A percentile compares a stretch with the other conserved stretches of the same genome.
phyloP scores from a whole-genome alignment of 2,113 vertebrate genomes.

The Paracanthobrama guichenoti region DNA sequence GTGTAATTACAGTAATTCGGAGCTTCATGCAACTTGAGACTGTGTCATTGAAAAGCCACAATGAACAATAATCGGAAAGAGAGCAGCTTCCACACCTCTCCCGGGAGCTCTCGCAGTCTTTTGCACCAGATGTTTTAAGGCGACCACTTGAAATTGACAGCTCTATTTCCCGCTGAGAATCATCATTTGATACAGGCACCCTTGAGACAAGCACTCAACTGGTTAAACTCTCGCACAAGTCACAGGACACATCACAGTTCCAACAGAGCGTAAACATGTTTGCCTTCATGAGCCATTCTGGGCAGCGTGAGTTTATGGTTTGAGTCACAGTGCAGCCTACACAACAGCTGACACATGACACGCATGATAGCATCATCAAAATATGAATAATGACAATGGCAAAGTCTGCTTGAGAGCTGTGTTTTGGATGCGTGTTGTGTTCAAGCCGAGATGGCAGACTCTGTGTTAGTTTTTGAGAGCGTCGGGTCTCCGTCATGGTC shows the following conservation, averaged over 20 bases:
- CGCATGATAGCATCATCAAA: background rate
- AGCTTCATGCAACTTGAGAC: constrained; percentile 10
- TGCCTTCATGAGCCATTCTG: background rate
- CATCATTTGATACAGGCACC: background rate
- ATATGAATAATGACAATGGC: background rate
- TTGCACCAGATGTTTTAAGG: constrained; percentile 8
- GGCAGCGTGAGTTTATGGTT: background rate
- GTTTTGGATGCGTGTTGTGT: background rate
- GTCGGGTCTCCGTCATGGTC: background rate
- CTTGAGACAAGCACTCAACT: constrained; percentile 1
- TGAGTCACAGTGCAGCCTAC: constrained; percentile 12
- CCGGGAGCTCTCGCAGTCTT: background rate
- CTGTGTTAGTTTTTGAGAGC: background rate
- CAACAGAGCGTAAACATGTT: background rate
- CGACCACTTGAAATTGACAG: constrained; percentile 1
- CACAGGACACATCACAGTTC: constrained; percentile 9
- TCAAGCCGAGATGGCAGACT: background rate
- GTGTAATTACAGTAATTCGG: background rate
- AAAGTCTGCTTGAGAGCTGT: constrained; percentile 8
- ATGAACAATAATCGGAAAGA: background rate
- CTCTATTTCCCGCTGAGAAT: constrained; percentile 2
- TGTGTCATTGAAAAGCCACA: background rate
- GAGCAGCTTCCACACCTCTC: background rate
- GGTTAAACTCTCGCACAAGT: constrained; percentile 8
- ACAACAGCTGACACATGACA: constrained; percentile 20